Conservation (phyloP, 2,797 vertebrate species). For the Trematomus bernacchii region DNA sequence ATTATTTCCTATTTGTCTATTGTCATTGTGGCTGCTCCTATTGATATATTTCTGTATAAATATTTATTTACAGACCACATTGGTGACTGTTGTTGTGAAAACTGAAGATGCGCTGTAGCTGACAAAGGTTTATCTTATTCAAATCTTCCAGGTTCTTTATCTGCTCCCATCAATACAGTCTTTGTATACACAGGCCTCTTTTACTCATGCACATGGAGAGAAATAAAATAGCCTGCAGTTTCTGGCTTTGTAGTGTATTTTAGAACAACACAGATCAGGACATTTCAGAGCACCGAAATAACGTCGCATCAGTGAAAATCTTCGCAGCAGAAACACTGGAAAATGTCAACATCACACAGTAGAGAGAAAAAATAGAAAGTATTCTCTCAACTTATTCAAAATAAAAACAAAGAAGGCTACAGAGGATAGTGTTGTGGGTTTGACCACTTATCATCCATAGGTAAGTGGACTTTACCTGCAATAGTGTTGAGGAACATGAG, state of each 20-base stretch:
- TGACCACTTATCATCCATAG: not conserved
- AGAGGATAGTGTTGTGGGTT: not conserved
- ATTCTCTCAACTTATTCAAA: not conserved
- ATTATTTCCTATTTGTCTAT: not conserved
- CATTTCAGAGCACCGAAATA: slow-evolving; percentile 1
- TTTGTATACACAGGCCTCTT: slow-evolving; percentile 3
- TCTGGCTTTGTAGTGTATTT: slow-evolving; percentile 24
- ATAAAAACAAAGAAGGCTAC: not conserved
- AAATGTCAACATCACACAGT: slow-evolving; percentile 4
- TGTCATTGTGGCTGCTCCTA: not conserved
- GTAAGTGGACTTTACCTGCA: slow-evolving; percentile 89
- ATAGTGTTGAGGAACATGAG: slow-evolving; percentile 99
- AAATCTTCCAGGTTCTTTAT: slow-evolving; percentile 22
- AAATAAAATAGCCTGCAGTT: slow-evolving; percentile 8
- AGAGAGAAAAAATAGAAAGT: slow-evolving; percentile 1
- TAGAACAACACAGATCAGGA: not conserved
- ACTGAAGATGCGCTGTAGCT: slow-evolving; percentile 10
- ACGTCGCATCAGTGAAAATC: not conserved
- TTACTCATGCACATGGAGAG: not conserved
- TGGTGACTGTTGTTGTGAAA: not conserved
- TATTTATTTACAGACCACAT: slow-evolving; percentile 11
- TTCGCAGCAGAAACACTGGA: not conserved
- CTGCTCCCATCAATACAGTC: slow-evolving; percentile 7
- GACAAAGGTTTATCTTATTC: slow-evolving; percentile 13
- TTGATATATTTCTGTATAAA: not conserved